Base-by-base conservation (phyloP, 2,113 vertebrate species). In the Hydrochoerus hydrochaeris region DNA sequence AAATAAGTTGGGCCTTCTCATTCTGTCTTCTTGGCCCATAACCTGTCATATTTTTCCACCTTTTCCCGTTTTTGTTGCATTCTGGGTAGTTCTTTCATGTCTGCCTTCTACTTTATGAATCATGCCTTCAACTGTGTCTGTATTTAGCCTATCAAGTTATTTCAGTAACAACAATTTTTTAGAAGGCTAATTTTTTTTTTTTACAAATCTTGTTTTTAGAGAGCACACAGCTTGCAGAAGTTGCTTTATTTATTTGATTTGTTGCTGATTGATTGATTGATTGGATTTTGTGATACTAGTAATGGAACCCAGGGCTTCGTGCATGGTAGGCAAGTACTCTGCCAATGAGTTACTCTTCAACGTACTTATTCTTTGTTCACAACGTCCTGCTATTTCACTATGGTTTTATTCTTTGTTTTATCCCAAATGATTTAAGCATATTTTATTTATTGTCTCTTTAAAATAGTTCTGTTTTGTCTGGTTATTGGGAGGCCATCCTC, bases 51-150 rank as follows among this genome's bases (percentile, higher is more conserved):
- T 30, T 93, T 52, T 95, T 46, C 41, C 30, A 88, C 80, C 7
- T 77, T 58, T 87, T 77, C 58, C 17, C 81, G 60, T 60, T 75
- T 71, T 44, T 85, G 77, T n/a, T 78, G 3, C 26, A 44, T 88
- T 75, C 69, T 63, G 69, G 62, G 41, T 77, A 71, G 90, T 85
- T 91, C 89, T 57, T 87, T 93, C 20, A 63, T 28, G n/a, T 67
- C 80, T 84, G 73, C n/a, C 26, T 96, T 95, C 85, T 46, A 90
- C 19, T 94, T 91, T 82, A 62, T 60, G 62, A 97, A 90, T 49
- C 58, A 38, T 71, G 35, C 73, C 80, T 97, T 96, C 16, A 67
- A 44, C n/a, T 69, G 46, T 82, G 30, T 92, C 62, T 88, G 78
- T 82, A 75, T 69, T 90, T 62, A 58, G 57, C 80, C 75, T 30